These are phyloP conservation scores for Patella vulgata DNA, from an alignment of 1,140 invertebrate genomes.

Conservation along the genomic window DNA sequence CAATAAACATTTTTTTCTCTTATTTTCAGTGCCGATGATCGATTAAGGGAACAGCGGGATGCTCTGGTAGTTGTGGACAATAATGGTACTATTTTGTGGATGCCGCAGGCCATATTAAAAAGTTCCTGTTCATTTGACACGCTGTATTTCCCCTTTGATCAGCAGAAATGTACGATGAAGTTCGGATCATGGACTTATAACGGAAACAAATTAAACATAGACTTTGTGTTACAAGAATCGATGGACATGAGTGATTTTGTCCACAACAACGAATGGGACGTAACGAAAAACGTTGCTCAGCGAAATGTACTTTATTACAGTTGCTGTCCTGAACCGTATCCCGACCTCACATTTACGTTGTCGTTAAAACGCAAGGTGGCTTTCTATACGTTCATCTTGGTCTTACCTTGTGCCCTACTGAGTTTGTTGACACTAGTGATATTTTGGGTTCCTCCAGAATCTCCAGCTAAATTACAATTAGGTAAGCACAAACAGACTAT, in stretches of 20 bases:
- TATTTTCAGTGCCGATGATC: constrained; percentile 54
- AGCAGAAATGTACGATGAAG: constrained; percentile 72
- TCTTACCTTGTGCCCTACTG: constrained; percentile 62
- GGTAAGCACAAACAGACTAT: constrained; percentile 49
- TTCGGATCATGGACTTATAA: constrained; percentile 97
- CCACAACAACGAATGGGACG: constrained; percentile 62
- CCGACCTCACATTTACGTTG: constrained; percentile 60
- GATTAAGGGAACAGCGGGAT: constrained; percentile 65
- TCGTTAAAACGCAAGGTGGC: constrained; percentile 54
- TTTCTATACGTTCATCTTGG: constrained; percentile 65
- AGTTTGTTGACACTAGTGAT: constrained; percentile 61
- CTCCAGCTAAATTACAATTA: constrained; percentile 65
- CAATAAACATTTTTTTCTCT: no score
- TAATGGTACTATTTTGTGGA: constrained; percentile 75
- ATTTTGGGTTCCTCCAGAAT: constrained; percentile 67
- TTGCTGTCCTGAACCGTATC: constrained; percentile 61
- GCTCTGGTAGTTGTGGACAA: constrained; percentile 62
- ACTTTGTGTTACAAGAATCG: constrained; percentile 18
- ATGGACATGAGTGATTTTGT: constrained; percentile 56
- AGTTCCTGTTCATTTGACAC: constrained; percentile 77
- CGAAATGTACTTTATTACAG: constrained; percentile 54
- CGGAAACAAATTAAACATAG: constrained; percentile 84
- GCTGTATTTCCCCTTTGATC: constrained; percentile 60
- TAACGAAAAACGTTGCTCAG: constrained; percentile 44
- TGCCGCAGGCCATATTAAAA: constrained; percentile 76